phyloP scores from a whole-genome alignment of 2,113 vertebrate species.

The Eudorcas thomsonii region DNA sequence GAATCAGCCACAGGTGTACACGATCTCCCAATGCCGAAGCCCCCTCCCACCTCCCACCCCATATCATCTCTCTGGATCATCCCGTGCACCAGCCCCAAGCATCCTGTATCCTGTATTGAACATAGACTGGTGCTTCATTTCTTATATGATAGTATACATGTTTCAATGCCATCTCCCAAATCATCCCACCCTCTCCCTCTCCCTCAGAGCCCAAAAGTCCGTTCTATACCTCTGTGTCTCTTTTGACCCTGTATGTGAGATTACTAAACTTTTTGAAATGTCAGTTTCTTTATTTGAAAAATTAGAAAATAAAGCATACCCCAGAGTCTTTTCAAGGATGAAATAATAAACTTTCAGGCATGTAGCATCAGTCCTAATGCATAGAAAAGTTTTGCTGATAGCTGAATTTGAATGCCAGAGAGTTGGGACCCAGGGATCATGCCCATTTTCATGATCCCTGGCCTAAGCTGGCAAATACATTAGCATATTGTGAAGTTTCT shows the following conservation, averaged over 20 bases:
- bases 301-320: not conserved
- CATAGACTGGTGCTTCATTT: too few relatives aligned
- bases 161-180: too few relatives aligned
- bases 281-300: not conserved
- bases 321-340: not conserved
- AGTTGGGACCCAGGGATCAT: not conserved
- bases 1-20: too few relatives aligned
- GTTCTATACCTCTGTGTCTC: too few relatives aligned
- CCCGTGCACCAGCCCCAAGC: too few relatives aligned
- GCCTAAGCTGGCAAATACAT: accelerated
- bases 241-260: not conserved
- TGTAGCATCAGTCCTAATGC: accelerated
- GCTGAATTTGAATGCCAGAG: not conserved
- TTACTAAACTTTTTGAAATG: not conserved
- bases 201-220: too few relatives aligned
- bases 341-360: not conserved
- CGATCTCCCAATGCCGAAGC: too few relatives aligned
- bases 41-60: too few relatives aligned
- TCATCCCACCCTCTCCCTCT: too few relatives aligned
- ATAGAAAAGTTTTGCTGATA: not conserved
- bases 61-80: too few relatives aligned
- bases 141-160: too few relatives aligned
- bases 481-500: not conserved
- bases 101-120: too few relatives aligned
- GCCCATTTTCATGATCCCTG: not conserved